Base-by-base conservation (phyloP, 2,113 vertebrate species). In the Nesogale talazaci region DNA sequence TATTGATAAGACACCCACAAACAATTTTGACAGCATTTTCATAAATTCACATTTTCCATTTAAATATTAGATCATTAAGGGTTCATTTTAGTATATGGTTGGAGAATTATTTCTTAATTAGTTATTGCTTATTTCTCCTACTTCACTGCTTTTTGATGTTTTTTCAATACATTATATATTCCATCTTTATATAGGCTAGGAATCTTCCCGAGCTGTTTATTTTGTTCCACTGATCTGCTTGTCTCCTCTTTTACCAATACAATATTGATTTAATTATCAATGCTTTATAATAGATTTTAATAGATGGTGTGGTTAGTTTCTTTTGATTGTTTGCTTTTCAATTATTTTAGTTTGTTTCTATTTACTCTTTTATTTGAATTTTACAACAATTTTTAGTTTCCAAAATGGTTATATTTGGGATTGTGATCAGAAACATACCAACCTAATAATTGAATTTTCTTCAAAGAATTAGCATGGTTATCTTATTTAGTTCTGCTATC, bases 1-100 rank as follows among this genome's bases (percentile, higher is more conserved):
- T 12, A 42, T 25, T 67, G 8, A 80, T 87, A 82, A 3, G 31
- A n/a, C 59, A 61, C 29, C 59, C 40, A 91, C 56, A 42, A 59
- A 76, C 57, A 75, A 85, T 86, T 94, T 94, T 80, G 59, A 16
- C 8, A 89, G 25, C 67, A 65, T 25, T 42, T 86, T 83, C 72
- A 72, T 83, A 36, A 90, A 85, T 65, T 76, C 9, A 46, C 27
- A 52, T 86, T 83, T 83, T 94, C 92, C 15, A 63, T 84, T 74
- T 9, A 36, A 17, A 69, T 65, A 82, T 90, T 63, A 84, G 78
- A 67, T 94, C 42, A 78, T 90, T 75, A 63, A 22, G 22, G 92
- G 89, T 89, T 88, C 67, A 92, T 94, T 94, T 89, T 89, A n/a
- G 10, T 52, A 80, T 88, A n/a, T 86, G 5, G 4, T 88, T 65